Conservation (phyloP, 2,797 vertebrate species). For the Valencia hispanica region DNA sequence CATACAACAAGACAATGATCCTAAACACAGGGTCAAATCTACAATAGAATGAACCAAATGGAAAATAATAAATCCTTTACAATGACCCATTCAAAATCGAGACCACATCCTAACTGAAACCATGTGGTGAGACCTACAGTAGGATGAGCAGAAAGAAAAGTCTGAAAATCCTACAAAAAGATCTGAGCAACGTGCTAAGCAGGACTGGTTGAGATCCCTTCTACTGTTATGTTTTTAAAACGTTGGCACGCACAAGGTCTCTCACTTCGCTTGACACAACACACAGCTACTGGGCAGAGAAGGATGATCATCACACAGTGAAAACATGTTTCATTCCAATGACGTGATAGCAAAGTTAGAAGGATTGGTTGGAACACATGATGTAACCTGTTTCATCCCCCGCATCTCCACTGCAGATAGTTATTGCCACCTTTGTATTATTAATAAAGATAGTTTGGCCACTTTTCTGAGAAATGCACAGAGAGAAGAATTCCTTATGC, state of each 20-base stretch:
- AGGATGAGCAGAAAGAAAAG: not conserved
- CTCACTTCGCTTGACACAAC: not conserved
- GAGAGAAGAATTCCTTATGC: not conserved
- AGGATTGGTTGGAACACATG: no score
- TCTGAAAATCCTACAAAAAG: not conserved
- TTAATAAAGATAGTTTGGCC: not conserved
- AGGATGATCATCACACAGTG: no score
- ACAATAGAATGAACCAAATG: not conserved
- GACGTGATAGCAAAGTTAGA: not conserved
- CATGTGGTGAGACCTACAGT: not conserved
- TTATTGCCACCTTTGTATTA: not conserved
- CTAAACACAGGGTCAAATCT: not conserved
- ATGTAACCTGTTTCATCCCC: no score
- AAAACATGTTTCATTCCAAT: not conserved
- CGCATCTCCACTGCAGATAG: not conserved
- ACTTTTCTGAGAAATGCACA: not conserved
- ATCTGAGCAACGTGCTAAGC: not conserved
- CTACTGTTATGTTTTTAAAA: no score
- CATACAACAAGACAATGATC: not conserved
- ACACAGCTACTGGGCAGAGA: not conserved
- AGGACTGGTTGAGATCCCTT: not conserved
- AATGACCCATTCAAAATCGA: not conserved
- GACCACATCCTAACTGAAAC: not conserved
- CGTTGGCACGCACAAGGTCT: not conserved
- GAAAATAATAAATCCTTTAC: not conserved